Conservation (phyloP, 1,140 invertebrate species). For the Lycorma delicatula region DNA sequence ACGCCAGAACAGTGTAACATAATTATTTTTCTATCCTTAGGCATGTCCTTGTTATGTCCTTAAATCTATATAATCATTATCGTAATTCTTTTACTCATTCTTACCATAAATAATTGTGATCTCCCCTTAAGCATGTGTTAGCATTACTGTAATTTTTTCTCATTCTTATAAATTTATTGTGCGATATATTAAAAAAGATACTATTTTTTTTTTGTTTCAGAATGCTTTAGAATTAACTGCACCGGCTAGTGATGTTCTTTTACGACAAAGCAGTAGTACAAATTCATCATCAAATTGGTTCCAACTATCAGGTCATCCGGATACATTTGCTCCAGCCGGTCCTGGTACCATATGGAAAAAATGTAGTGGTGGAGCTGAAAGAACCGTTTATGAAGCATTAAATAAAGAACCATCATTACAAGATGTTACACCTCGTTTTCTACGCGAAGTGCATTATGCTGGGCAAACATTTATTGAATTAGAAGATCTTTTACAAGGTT, state of each 20-base stretch:
- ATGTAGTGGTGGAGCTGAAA: conserved; percentile 50
- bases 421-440: conserved; percentile 77
- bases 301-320: conserved; percentile 87
- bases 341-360: conserved; percentile 50
- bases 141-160: not conserved
- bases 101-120: not conserved
- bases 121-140: not conserved
- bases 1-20: too few species aligned
- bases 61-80: not conserved
- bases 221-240: conserved; percentile 88
- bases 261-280: conserved; percentile 36
- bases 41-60: not conserved
- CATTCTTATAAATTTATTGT: too few species aligned
- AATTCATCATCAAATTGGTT: conserved; percentile 58
- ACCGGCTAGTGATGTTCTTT: conserved; percentile 77
- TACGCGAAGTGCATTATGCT: conserved; percentile 75
- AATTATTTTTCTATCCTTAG: not conserved
- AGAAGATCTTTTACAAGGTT: conserved; percentile 77
- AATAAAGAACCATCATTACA: conserved; percentile 63
- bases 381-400: conserved; percentile 71
- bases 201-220: conserved; percentile 46
- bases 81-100: not conserved
- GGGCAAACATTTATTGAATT: conserved; percentile 85
- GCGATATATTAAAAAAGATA: too few species aligned
- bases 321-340: conserved; percentile 85